These are phyloP conservation scores for Otis tarda DNA, from an alignment of 2,113 vertebrate species.

Conservation along the genomic window DNA sequence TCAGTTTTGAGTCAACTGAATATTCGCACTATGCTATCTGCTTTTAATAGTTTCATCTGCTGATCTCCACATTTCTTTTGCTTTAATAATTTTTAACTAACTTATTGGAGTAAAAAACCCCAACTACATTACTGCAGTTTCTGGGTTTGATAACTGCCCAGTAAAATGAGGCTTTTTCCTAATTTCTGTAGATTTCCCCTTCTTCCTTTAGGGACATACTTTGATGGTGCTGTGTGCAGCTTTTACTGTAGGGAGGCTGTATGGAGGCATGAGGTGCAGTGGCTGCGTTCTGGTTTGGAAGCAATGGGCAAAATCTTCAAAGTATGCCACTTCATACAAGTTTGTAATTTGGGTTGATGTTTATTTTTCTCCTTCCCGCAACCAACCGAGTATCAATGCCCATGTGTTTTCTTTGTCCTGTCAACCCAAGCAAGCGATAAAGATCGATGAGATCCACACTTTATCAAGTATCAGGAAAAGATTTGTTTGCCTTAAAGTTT, in stretches of 20 bases:
- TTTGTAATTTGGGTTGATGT: not conserved
- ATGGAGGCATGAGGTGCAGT: not conserved
- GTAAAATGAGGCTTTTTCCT: conserved; percentile 7
- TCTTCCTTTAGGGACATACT: not conserved
- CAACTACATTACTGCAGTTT: not conserved
- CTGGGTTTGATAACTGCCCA: not conserved
- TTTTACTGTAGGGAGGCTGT: not conserved
- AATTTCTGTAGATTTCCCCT: not conserved
- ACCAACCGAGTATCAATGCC: not conserved
- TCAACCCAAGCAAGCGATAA: not conserved
- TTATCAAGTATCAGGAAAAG: not conserved
- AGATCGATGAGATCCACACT: not conserved
- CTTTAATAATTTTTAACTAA: not conserved
- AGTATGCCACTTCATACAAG: not conserved
- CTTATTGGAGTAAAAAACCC: not conserved
- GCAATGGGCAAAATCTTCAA: not conserved
- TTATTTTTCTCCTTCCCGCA: not conserved
- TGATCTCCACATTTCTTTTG: not conserved
- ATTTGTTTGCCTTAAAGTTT: not conserved
- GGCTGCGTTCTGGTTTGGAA: not conserved
- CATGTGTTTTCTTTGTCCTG: not conserved
- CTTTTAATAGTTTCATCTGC: not conserved
- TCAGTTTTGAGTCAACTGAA: not conserved
- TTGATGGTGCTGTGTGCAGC: not conserved
- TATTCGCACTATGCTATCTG: not conserved